Base-by-base conservation (phyloP, 2,888 invertebrate species). In the Drosophila nigricruria region DNA sequence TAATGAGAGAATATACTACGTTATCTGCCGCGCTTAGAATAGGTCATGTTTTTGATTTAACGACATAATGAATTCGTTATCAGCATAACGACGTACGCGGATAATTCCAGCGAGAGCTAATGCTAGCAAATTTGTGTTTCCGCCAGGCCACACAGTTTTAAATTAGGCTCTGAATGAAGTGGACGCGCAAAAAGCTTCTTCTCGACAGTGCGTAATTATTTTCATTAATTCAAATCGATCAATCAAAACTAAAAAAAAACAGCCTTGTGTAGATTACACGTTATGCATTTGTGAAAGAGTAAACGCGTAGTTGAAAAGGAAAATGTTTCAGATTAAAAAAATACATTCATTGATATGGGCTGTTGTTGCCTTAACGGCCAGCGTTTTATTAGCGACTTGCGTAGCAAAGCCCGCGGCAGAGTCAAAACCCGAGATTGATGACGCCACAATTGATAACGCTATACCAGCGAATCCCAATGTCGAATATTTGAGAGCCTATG, bases 401-500 rank as follows among this genome's bases (percentile, higher is more conserved):
- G 10, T 25, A 25, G 81, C 78, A 1, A 74, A 74, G 34, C 75
- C 83, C 8, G 32, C 78, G 0, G 14, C 23, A 40, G 60, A 65
- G 1, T 18, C 69, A 0, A 34, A 23, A 6, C 43, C 67, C 2
- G 43, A 67, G 30, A 36, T 30, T 38, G 68, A 53, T 43, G 59
- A 38, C 52, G 20, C 27, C n/a, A 42, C 32, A 42, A 69, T 40
- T 30, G 72, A 72, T 8, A 89, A 90, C 40, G 45, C 54, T n/a
- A 68, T 87, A 1, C 16, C 6, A 43, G 38, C 60, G 3, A 62
- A 73, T 40, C 57, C 56, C 1, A 66, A 73, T 3, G 23, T 5
- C 0, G 76, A 81, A 6, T 87, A 72, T 36, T 72, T 90, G 0
- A 72, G 72, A 30, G 42, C 77, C n/a, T 92, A 92, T 75, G 88